Percentiles rank a stretch among this genome's conserved stretches.
phyloP scores from a whole-genome alignment of 2,113 vertebrate genomes.

The Shinisaurus crocodilurus region DNA sequence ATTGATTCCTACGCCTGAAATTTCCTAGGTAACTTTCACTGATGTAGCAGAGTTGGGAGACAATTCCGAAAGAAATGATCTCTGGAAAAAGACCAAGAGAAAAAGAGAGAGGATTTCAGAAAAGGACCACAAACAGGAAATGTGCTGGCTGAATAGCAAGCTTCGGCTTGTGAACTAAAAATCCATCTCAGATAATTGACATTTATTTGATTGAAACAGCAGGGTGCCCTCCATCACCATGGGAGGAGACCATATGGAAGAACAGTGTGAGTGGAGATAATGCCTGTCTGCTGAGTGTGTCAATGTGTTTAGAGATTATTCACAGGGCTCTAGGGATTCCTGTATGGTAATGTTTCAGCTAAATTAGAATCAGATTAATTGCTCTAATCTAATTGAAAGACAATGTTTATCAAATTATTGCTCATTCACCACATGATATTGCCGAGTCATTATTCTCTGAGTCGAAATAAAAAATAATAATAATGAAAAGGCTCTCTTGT shows the following conservation, averaged over 20 bases:
- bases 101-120: constrained; percentile 44
- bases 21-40: constrained; percentile 45
- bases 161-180: constrained; percentile 70
- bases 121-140: constrained; percentile 65
- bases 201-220: constrained; percentile 92
- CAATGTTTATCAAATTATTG: constrained; percentile 90
- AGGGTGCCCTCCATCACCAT: constrained; percentile 85
- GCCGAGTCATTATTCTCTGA: constrained; percentile 83
- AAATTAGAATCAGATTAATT: constrained; percentile 94
- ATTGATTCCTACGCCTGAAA: constrained; percentile 38
- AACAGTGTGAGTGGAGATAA: constrained; percentile 84
- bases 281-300: constrained; percentile 86
- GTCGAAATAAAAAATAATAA: constrained; percentile 66
- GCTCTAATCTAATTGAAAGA: constrained; percentile 90
- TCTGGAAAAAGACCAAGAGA: constrained; percentile 56
- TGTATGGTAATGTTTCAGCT: constrained; percentile 84
- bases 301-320: constrained; percentile 88
- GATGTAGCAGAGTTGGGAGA: constrained; percentile 41
- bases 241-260: constrained; percentile 88
- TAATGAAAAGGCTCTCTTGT: constrained; percentile 79
- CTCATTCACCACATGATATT: constrained; percentile 84
- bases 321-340: constrained; percentile 84
- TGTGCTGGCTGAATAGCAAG: constrained; percentile 70
- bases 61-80: constrained; percentile 35
- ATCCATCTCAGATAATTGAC: constrained; percentile 92